Base-by-base conservation (phyloP, 2,113 vertebrate species). In the Acrocephalus arundinaceus region DNA sequence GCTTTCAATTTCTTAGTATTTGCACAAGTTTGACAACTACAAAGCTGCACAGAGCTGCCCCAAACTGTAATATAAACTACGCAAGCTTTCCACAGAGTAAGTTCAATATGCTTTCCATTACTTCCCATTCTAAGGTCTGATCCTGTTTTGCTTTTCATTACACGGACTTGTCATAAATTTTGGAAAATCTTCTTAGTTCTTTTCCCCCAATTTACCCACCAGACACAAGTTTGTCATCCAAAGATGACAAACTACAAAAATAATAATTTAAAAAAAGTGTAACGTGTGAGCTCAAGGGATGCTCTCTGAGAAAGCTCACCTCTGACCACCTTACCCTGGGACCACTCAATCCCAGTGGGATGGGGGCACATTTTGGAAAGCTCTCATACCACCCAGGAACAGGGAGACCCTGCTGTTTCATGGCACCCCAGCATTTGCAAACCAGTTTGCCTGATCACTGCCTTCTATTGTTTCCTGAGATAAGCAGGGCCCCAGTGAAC, bases 401-500 rank as follows among this genome's bases (percentile, higher is more conserved):
- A 37, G 41, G 51, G 57, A 79, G 62, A 93, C 17, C 89, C 72
- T 5, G 10, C 68, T 84, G 85, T 75, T 91, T 61, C 57, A 76
- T 7, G 12, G 62, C 70, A 85, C 37, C 75, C 72, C 52, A 7
- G 55, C 83, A 93, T 91, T 86, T 96, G 86, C 94, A 96, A 97
- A 97, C 88, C 89, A 88, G 94, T 91, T 93, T 94, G 73, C 95
- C 85, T 71, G 77, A 93, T 95, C 94, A 89, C 88, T 80, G 89
- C 65, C 77, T 96, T 95, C 97, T 95, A 97, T 98, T 98, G 97
- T 98, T 98, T 97, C 97, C 96, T 89, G 96, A 97, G 97, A 98
- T 98, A 98, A 98, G 98, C 97, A 97, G 97, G 97, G 94, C 98
- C 98, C 97, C 94, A 97, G 98, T 98, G 98, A 98, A 98, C 98